A percentile compares a stretch with the other conserved stretches of the same genome.
Conservation (phyloP, 2,113 vertebrate species). For the Oceanodroma tethys region DNA sequence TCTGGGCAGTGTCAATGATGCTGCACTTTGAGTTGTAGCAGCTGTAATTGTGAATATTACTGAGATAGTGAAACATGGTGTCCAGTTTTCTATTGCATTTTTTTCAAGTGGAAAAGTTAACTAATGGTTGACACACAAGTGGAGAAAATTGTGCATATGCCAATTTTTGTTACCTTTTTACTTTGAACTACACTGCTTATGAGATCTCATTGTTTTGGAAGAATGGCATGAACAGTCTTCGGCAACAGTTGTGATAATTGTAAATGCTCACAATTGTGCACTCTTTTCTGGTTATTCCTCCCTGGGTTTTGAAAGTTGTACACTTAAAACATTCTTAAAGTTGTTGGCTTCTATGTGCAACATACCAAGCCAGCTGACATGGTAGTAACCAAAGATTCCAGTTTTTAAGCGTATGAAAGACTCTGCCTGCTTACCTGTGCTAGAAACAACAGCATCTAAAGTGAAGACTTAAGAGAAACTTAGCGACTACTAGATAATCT, state of each 20-base stretch:
- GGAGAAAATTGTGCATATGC: constrained; percentile 89
- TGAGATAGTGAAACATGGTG: constrained; percentile 88
- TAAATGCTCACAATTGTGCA: constrained; percentile 81
- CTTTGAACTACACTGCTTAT: constrained; percentile 84
- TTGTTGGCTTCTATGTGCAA: constrained; percentile 79
- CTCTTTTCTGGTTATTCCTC: constrained; percentile 78
- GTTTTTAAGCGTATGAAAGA: constrained; percentile 83
- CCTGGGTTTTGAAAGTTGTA: constrained; percentile 82
- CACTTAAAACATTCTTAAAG: constrained; percentile 85
- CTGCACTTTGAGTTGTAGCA: constrained; percentile 77
- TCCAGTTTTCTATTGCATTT: constrained; percentile 84
- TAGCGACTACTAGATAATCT: constrained; percentile 90
- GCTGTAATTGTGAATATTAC: constrained; percentile 87
- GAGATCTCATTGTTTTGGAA: constrained; percentile 80
- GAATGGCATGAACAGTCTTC: constrained; percentile 84
- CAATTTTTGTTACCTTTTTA: constrained; percentile 85
- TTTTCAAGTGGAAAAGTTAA: constrained; percentile 83
- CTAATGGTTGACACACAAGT: constrained; percentile 83
- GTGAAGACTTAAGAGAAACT: constrained; percentile 86
- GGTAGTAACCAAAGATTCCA: constrained; percentile 87
- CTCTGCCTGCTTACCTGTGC: constrained; percentile 89
- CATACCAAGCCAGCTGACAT: constrained; percentile 74
- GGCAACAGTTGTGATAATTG: constrained; percentile 81
- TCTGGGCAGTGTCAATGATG: constrained; percentile 75
- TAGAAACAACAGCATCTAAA: constrained; percentile 86